Evolutionary conservation across 64 coral and sea anemone genomes (phyloP), one percentile per base, ranked within the genome.

Genomic region (Pocillopora damicornis): DNA sequence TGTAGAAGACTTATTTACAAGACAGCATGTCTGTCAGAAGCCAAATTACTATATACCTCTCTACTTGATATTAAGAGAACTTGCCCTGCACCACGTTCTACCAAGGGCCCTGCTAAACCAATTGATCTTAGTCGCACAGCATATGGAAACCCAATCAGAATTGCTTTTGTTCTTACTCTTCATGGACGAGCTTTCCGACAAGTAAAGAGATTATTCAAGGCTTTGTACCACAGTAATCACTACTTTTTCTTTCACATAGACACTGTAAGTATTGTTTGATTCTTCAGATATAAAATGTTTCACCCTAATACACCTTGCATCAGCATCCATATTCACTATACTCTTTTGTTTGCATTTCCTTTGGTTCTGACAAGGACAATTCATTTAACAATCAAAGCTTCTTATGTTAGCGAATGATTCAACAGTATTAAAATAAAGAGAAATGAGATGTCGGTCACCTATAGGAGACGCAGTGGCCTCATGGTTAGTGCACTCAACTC

Each of bases 221-320:
- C 90, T 35, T 75, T 98, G 15, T 98, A 92, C 78, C 96, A 98
- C 73, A 88, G 18, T 15, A 82, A 98, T 37, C 96, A 98, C 76
- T 98, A 98, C 89, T 98, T 89, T 88, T 98, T 95, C 74, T 95
- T 98, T 90, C 96, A 98, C 78, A 82, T 98, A 90, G 96, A 98
- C 74, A 86, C 87, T 73, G 96, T 98, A 84, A 93, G 96, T 98
- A 76, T 26, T 78, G 15, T 78, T 20, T 79, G 61, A 35, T 65
- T 35, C 20, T 63, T 77, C 37, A 51, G 42, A 51, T 51, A 51
- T 2, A 51, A 2, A 51, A 51, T 4, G 42, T 51, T 51, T 51
- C 42, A 51, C 42, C 42, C 42, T 51, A 51, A 51, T 30, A 30
- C 30, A 30, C 30, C 30, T 30, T 30, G 30, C 42, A 51, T 51